Conservation (phyloP, 2,797 vertebrate genomes). For the Falco rusticolus region DNA sequence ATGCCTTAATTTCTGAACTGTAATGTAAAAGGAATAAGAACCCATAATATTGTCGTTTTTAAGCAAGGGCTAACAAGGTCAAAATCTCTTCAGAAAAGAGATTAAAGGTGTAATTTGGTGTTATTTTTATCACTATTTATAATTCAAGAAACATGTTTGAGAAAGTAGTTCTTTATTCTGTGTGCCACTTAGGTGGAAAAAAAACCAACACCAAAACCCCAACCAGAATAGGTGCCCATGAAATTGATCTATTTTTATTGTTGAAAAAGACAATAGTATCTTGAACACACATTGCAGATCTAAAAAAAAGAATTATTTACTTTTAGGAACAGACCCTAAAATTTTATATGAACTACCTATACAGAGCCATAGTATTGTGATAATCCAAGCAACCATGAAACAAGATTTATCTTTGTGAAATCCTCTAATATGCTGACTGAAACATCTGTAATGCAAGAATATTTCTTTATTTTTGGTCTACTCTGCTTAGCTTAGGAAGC, state of each 20-base stretch:
- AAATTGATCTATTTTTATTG: neutral
- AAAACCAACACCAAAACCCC: neutral
- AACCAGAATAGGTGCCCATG: neutral
- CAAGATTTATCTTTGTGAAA: neutral
- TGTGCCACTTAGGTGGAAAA: neutral
- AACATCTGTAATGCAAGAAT: neutral
- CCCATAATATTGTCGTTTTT: neutral
- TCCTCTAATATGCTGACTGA: neutral
- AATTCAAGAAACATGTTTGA: neutral
- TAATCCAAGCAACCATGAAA: conserved; percentile 15
- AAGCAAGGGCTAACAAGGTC: neutral
- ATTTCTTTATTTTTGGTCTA: neutral
- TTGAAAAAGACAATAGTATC: neutral
- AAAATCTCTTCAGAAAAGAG: neutral
- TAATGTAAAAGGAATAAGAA: neutral
- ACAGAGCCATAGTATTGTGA: neutral
- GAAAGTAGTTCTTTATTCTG: neutral
- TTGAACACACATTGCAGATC: neutral
- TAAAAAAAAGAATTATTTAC: neutral
- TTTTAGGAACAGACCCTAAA: neutral
- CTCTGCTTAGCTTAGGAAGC: neutral
- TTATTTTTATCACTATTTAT: neutral
- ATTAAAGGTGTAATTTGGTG: neutral
- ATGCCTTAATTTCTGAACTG: neutral
- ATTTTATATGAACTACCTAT: neutral